Evolutionary conservation across 2,113 vertebrate species (phyloP).

Genomic region (Tenrec ecaudatus): DNA sequence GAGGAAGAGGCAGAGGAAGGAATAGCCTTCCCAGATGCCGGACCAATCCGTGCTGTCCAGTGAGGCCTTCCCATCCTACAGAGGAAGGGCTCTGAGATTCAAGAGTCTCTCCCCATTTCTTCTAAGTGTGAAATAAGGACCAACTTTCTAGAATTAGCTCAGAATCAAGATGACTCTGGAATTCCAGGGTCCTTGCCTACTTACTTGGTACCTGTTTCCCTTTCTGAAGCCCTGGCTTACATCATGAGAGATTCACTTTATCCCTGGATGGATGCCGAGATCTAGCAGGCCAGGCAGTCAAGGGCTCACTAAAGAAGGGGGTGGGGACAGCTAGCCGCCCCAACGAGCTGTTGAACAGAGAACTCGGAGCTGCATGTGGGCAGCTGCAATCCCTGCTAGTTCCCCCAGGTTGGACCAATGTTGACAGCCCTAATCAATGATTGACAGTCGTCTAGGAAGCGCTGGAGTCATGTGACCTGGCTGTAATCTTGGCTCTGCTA

Average conservation of each 20-base stretch:
- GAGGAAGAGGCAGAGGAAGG: neutral
- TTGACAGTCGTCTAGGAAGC: neutral
- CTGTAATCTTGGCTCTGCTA: neutral
- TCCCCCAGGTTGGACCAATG: neutral
- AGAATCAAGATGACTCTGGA: neutral
- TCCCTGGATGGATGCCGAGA: neutral
- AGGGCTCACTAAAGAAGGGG: neutral
- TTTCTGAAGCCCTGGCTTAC: neutral
- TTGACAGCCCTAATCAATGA: conserved; percentile 5
- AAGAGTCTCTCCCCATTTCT: neutral
- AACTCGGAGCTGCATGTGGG: neutral
- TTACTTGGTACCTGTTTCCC: neutral
- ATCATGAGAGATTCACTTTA: neutral
- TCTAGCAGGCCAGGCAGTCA: neutral
- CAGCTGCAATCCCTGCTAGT: neutral
- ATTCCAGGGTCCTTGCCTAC: neutral
- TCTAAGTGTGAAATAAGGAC: neutral
- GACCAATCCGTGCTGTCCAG: neutral
- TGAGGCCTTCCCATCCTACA: neutral
- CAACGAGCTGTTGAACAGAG: neutral
- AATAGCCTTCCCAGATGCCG: neutral
- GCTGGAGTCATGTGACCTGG: neutral
- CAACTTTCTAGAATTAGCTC: neutral
- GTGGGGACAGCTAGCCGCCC: neutral
- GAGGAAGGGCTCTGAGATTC: neutral